These are phyloP conservation scores for Xylota segnis DNA, from an alignment of 2,888 invertebrate genomes.

Conservation along the genomic window DNA sequence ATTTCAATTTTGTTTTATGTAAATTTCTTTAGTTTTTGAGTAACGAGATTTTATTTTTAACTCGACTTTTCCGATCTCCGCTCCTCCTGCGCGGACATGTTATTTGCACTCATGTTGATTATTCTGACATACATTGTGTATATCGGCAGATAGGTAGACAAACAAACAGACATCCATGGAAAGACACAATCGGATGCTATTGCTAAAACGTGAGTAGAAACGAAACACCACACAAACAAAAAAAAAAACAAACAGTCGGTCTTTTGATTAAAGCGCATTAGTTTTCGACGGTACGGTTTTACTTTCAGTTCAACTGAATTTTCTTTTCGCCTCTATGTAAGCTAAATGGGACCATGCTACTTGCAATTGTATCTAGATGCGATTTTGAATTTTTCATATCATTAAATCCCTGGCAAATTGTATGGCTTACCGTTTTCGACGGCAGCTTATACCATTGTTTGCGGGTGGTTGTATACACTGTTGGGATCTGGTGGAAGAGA, in stretches of 20 bases:
- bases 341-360: constrained; percentile 28
- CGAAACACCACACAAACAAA: background rate
- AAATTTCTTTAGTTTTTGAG: constrained; percentile 69
- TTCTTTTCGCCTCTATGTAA: constrained; percentile 3
- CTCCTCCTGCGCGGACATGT: constrained; percentile 36
- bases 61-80: background rate
- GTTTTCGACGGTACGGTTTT: constrained; percentile 53
- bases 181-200: constrained; percentile 68
- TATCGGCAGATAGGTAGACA: constrained; percentile 45
- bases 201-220: constrained; percentile 64
- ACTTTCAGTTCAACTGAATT: constrained; percentile 53
- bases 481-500: constrained; percentile 20
- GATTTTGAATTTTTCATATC: constrained; percentile 62
- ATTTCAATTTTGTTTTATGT: constrained; percentile 72
- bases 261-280: constrained; percentile 68
- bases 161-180: constrained; percentile 50
- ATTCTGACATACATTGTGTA: constrained; percentile 48
- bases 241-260: constrained; percentile 33
- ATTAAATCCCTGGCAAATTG: constrained; percentile 65
- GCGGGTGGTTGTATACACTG: constrained; percentile 19
- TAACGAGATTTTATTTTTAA: constrained; percentile 67
- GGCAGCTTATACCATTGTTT: background rate
- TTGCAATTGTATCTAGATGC: constrained; percentile 49
- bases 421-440: constrained; percentile 33
- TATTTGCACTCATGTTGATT: constrained; percentile 71